Evolutionary conservation across 1,140 invertebrate species (phyloP).

Genomic region (Eupristina koningsbergeri): DNA sequence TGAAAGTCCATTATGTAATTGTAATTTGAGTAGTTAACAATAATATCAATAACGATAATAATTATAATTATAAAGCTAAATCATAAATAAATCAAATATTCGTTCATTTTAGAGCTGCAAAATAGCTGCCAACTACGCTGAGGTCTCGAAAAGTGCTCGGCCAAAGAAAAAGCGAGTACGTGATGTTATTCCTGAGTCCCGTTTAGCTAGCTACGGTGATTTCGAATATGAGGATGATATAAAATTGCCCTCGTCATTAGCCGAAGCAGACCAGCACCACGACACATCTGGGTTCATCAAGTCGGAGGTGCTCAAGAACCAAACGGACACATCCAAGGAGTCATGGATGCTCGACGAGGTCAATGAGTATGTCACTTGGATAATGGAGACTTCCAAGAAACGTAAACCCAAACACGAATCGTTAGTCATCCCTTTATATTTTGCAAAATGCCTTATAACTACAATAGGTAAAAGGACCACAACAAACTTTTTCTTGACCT

Average conservation of each 20-base stretch:
- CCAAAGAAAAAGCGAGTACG: conserved; percentile 56
- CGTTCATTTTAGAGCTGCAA: conserved; percentile 60
- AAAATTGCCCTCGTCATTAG: conserved; percentile 56
- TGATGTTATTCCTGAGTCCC: conserved; percentile 66
- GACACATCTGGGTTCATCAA: not conserved
- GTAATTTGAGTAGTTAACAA: not conserved
- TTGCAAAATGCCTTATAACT: not conserved
- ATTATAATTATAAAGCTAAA: not conserved
- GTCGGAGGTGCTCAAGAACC: not conserved
- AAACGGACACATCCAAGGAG: conserved; percentile 5
- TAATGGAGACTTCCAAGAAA: conserved; percentile 51
- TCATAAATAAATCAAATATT: not conserved
- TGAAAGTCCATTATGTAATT: no score
- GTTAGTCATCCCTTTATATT: conserved; percentile 33
- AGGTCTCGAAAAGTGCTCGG: not conserved
- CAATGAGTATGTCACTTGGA: conserved; percentile 63
- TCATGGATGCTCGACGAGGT: conserved; percentile 69
- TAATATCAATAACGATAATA: not conserved
- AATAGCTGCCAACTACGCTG: conserved; percentile 56
- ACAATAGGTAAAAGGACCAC: no score
- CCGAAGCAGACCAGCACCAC: conserved; percentile 1
- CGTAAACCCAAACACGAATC: conserved; percentile 8
- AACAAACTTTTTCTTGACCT: no score
- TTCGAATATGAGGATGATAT: conserved; percentile 65
- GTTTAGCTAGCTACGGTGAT: conserved; percentile 66